These are phyloP conservation scores for Euproctis similis DNA, from an alignment of 2,888 invertebrate genomes.

Conservation along the genomic window DNA sequence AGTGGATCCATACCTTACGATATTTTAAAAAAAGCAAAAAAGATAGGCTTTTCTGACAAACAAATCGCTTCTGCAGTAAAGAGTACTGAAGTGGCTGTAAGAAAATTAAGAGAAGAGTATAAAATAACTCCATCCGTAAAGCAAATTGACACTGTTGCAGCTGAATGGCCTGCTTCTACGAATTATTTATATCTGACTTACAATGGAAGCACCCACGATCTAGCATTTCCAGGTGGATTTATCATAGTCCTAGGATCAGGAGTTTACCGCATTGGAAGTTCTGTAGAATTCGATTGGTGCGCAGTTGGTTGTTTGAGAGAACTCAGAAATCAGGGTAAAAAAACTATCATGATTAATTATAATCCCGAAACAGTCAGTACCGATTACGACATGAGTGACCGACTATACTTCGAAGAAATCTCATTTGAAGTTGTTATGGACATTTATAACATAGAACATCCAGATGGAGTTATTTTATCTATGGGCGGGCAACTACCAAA, in stretches of 20 bases:
- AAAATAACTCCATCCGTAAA: conserved; percentile 91
- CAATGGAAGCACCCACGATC: conserved; percentile 88
- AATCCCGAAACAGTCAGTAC: conserved; percentile 99
- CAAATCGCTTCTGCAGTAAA: conserved; percentile 93
- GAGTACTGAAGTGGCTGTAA: conserved; percentile 89
- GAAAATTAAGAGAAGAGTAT: conserved; percentile 84
- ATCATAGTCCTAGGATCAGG: conserved; percentile 96
- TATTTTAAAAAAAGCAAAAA: conserved; percentile 87
- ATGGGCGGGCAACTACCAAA: conserved; percentile 99
- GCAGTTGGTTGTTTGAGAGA: conserved; percentile 97
- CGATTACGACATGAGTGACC: conserved; percentile 99
- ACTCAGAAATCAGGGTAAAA: conserved; percentile 87
- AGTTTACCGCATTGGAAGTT: conserved; percentile 98
- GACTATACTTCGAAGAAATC: conserved; percentile 99
- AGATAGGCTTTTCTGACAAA: conserved; percentile 96
- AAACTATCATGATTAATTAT: conserved; percentile 99
- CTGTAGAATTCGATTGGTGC: conserved; percentile 99
- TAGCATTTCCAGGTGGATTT: conserved; percentile 86
- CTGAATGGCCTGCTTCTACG: conserved; percentile 99
- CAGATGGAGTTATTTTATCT: conserved; percentile 94
- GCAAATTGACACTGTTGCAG: conserved; percentile 99
- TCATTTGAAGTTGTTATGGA: conserved; percentile 99
- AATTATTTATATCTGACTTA: conserved; percentile 99
- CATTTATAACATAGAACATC: conserved; percentile 94
- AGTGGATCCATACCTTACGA: conserved; percentile 75